Base-by-base conservation (phyloP, 2,797 vertebrate genomes). In the Platalea minor region DNA sequence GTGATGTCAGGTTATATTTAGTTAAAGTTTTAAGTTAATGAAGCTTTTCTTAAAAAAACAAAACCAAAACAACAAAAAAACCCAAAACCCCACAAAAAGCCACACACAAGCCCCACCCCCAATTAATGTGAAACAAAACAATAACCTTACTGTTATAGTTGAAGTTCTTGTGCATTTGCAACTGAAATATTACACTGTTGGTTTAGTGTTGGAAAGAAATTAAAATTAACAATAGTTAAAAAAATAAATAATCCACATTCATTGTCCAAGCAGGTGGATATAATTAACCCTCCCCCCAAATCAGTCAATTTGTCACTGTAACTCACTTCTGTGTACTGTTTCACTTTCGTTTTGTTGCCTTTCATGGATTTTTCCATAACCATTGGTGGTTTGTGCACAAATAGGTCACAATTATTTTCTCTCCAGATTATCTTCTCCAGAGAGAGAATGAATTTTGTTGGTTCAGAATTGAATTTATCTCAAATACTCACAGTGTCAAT, bases 391-490 rank as follows among this genome's bases (percentile, higher is more conserved):
- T 74, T 79, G 14, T 70, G n/a, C 23, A 69, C 28, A 28, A 35
- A 74, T 21, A 41, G 29, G 18, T 89, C 37, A 59, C 18, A 80
- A 25, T 29, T n/a, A 33, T 67, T 93, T 91, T 67, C 28, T 84
- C 23, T 78, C 29, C 25, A 83, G 33, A 48, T 92, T 69, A 48
- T 60, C 37, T 85, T 77, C 17, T 68, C 23, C 13, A 25, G 35
- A 70, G n/a, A 67, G 13, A 26, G 20, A 91, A 84, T 37, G 4
- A 68, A 25, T 89, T 89, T 53, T 89, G 8, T 56, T 86, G 13
- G 10, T 63, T 93, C 39, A 53, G 78, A 85, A 91, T 46, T 54
- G 33, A 84, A 80, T 86, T 92, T 35, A 31, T 81, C 25, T 68
- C 18, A 28, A 53, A 24, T 21, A 29, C 23, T 84, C 19, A 17